Conservation (phyloP, 2,113 vertebrate genomes). For the Equus quagga region DNA sequence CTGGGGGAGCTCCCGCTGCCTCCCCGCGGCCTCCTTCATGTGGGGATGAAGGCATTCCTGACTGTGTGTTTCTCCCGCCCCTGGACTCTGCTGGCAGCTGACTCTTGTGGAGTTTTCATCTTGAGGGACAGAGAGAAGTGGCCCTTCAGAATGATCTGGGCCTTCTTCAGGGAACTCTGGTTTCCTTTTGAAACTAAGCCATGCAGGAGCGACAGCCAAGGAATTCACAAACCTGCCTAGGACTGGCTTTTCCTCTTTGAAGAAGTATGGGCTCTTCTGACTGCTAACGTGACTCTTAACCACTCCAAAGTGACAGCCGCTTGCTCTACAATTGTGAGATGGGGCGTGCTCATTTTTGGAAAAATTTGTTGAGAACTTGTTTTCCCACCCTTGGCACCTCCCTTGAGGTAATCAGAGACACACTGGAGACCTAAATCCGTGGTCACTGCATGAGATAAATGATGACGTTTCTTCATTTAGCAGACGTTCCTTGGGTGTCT, state of each 20-base stretch:
- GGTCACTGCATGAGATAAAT: background rate
- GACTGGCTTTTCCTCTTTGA: background rate
- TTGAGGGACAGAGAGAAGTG: conserved; percentile 41
- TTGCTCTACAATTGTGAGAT: background rate
- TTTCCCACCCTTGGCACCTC: background rate
- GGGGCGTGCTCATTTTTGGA: background rate
- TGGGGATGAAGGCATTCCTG: background rate
- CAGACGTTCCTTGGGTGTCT: background rate
- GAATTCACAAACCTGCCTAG: background rate
- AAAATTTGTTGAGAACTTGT: background rate
- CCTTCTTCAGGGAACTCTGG: conserved; percentile 9
- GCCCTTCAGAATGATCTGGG: conserved; percentile 11
- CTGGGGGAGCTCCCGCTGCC: background rate
- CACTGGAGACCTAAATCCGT: background rate
- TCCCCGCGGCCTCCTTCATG: background rate
- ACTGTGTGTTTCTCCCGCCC: background rate
- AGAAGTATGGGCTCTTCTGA: background rate
- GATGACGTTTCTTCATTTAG: background rate
- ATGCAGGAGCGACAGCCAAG: background rate
- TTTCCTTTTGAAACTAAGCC: conserved; percentile 49
- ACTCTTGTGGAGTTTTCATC: background rate
- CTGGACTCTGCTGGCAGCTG: background rate
- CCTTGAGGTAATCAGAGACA: background rate
- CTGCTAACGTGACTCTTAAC: background rate
- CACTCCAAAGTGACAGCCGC: background rate